Evolutionary conservation across 1,140 invertebrate genomes (phyloP).

Genomic region (Trichonephila inaurata): DNA sequence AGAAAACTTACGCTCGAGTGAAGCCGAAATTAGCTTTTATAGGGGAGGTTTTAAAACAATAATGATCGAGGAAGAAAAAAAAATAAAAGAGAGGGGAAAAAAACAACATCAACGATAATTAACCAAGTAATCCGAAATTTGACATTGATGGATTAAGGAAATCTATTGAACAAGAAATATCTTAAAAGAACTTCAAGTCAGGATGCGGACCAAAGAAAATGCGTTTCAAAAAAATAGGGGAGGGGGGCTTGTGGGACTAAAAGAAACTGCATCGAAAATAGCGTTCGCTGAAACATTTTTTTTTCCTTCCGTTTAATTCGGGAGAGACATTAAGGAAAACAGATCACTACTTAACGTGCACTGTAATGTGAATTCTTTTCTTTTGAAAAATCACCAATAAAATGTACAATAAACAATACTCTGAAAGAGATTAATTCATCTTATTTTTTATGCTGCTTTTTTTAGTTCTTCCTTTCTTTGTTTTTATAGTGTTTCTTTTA

Average conservation of each 20-base stretch:
- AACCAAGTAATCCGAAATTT: slow-evolving; percentile 68
- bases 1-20: background rate
- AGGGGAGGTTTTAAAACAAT: slow-evolving; percentile 62
- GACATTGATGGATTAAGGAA: slow-evolving; percentile 70
- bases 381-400: background rate
- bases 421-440: background rate
- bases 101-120: slow-evolving; percentile 68
- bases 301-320: background rate
- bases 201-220: background rate
- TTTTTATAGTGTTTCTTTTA: too few relatives aligned
- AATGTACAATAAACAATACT: background rate
- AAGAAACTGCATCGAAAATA: background rate
- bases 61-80: slow-evolving; percentile 30
- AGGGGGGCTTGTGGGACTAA: background rate
- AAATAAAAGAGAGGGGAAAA: background rate
- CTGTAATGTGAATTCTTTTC: background rate
- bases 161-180: slow-evolving; percentile 57
- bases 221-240: background rate
- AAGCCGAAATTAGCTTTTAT: slow-evolving; percentile 65
- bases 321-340: background rate
- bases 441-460: background rate
- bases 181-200: background rate
- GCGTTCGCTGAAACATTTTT: background rate
- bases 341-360: slow-evolving; percentile 9
- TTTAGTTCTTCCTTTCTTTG: background rate